These are phyloP conservation scores for Drosophila helvetica DNA, from an alignment of 2,888 invertebrate genomes.

Conservation along the genomic window DNA sequence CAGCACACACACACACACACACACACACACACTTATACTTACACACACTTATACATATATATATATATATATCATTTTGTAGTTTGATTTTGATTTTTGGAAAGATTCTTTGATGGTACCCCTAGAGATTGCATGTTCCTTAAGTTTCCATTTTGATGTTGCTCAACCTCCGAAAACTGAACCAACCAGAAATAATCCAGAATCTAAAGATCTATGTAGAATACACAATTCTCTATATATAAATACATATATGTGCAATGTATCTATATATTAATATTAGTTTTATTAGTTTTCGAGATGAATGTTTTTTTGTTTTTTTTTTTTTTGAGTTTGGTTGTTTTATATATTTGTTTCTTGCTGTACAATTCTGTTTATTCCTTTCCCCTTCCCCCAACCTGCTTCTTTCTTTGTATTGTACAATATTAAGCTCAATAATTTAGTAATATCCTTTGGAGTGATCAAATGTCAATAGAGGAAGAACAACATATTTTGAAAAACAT, in stretches of 20 bases:
- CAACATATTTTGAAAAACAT: slow-evolving; percentile 83
- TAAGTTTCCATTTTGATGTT: slow-evolving; percentile 1
- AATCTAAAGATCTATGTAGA: background rate
- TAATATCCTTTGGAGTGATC: slow-evolving; percentile 33
- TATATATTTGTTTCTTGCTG: background rate
- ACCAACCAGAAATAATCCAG: background rate
- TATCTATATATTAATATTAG: too few species aligned
- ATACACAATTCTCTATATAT: background rate
- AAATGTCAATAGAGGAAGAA: slow-evolving; percentile 69
- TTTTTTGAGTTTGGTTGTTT: slow-evolving; percentile 10
- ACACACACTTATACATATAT: slow-evolving; percentile 13
- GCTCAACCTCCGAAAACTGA: background rate
- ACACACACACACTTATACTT: slow-evolving; percentile 5
- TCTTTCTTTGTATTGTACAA: slow-evolving; percentile 30
- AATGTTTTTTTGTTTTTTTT: background rate
- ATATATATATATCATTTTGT: slow-evolving; percentile 25
- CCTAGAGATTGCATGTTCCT: slow-evolving; percentile 33
- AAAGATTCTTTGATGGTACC: slow-evolving; percentile 15
- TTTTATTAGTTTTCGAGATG: background rate
- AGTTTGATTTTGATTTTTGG: slow-evolving; percentile 12
- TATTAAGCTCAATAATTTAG: slow-evolving; percentile 11
- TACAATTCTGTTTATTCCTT: slow-evolving; percentile 6
- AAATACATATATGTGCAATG: background rate
- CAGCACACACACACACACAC: slow-evolving; percentile 13
- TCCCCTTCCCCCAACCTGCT: background rate